These are phyloP conservation scores for Sphaerodactylus townsendi DNA, from an alignment of 2,113 vertebrate species.

Conservation along the genomic window DNA sequence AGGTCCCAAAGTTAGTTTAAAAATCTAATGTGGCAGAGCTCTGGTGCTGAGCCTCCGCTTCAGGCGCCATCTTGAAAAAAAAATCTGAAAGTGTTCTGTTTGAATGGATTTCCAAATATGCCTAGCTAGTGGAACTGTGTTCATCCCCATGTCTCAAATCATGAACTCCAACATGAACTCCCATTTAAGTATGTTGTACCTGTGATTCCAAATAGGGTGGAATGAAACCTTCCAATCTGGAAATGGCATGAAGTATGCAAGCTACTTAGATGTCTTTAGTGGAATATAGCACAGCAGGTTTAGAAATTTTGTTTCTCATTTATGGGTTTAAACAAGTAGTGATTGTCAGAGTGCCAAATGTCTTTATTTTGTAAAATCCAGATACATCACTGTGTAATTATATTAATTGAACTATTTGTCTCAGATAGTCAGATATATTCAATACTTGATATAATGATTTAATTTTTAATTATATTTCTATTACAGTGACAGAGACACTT, in stretches of 20 bases:
- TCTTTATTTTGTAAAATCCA: background rate
- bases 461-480: background rate
- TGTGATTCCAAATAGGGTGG: too few species aligned
- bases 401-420: slow-evolving; percentile 1
- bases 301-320: background rate
- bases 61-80: too few species aligned
- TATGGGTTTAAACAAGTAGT: background rate
- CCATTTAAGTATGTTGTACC: too few species aligned
- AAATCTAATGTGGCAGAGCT: too few species aligned
- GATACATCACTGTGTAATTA: background rate
- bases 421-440: background rate
- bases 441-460: background rate
- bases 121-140: background rate
- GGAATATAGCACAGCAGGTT: background rate
- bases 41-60: too few species aligned
- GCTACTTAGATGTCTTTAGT: background rate
- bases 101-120: background rate
- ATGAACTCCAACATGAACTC: too few species aligned
- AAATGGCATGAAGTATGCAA: too few species aligned
- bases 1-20: too few species aligned
- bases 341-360: background rate
- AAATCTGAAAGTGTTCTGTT: background rate
- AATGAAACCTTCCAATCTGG: too few species aligned
- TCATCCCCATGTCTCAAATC: background rate
- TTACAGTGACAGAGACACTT: background rate